phyloP scores from a whole-genome alignment of 30 jellyfish, hydroid and myxozoan genomes.

The Hydra vulgaris region DNA sequence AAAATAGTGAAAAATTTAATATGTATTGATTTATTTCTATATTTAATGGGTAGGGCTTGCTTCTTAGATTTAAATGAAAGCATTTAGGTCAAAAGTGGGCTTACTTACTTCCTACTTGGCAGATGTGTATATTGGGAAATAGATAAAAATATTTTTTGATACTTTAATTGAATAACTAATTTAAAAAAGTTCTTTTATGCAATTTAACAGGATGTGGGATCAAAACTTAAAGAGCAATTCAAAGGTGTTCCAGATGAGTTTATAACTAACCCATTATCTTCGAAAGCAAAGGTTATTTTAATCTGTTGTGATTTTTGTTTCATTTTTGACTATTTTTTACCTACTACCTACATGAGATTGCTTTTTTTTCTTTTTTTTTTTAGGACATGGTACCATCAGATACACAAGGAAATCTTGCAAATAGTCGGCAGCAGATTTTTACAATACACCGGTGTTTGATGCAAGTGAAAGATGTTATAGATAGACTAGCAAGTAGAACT shows the following conservation, averaged over 20 bases:
- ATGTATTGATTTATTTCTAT: too few relatives aligned
- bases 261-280: conserved; percentile 52
- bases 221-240: conserved; percentile 79
- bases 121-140: too few relatives aligned
- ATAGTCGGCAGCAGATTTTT: conserved; percentile 63
- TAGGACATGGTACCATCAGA: conserved; percentile 90
- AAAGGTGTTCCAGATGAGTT: conserved; percentile 94
- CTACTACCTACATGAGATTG: too few relatives aligned
- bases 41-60: too few relatives aligned
- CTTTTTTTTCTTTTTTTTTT: too few relatives aligned
- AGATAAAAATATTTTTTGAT: too few relatives aligned
- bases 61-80: too few relatives aligned
- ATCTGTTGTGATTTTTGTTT: neutral
- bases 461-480: conserved; percentile 53
- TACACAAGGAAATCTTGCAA: conserved; percentile 58
- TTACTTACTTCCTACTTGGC: too few relatives aligned
- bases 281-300: conserved; percentile 53
- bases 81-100: too few relatives aligned
- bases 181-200: neutral
- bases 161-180: too few relatives aligned
- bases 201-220: conserved; percentile 70
- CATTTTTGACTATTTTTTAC: too few relatives aligned
- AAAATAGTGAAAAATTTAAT: too few relatives aligned
- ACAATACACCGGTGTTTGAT: conserved; percentile 50
- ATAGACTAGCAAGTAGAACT: conserved; percentile 50